These are phyloP conservation scores for Anastrepha ludens DNA, from an alignment of 1,140 invertebrate species.

Conservation along the genomic window DNA sequence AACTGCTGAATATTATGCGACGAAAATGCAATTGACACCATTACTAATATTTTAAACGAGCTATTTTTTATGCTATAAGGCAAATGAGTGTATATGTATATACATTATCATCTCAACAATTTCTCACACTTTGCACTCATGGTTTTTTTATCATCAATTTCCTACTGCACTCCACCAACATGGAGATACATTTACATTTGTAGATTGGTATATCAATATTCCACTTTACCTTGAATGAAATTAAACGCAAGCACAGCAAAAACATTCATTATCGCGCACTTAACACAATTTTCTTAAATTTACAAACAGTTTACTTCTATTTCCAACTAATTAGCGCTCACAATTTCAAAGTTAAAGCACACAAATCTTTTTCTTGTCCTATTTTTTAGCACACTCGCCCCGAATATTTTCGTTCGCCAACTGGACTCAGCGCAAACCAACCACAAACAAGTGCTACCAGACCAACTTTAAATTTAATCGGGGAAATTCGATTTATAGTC, in stretches of 20 bases:
- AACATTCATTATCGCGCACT: conserved; percentile 55
- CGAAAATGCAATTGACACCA: conserved; percentile 40
- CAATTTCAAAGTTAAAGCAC: conserved; percentile 41
- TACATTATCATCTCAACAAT: background rate
- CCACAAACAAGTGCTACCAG: conserved; percentile 1
- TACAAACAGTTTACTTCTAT: conserved; percentile 16
- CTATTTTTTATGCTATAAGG: background rate
- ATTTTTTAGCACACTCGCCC: conserved; percentile 52
- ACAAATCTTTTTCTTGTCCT: conserved; percentile 51
- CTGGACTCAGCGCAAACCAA: conserved; percentile 3
- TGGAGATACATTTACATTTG: background rate
- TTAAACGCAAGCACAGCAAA: conserved; percentile 56
- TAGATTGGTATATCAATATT: conserved; percentile 41
- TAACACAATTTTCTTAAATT: conserved; percentile 50
- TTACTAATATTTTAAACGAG: background rate
- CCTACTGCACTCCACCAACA: conserved; percentile 1
- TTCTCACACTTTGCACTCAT: background rate
- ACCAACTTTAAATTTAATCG: background rate
- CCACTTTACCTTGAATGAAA: conserved; percentile 58
- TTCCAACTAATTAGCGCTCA: conserved; percentile 38
- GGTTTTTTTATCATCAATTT: background rate
- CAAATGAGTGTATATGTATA: background rate
- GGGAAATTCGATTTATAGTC: background rate
- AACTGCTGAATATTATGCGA: conserved; percentile 28
- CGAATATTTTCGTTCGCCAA: conserved; percentile 28